phyloP scores from a whole-genome alignment of 2,888 invertebrate genomes.

The Alloplasta piceator region DNA sequence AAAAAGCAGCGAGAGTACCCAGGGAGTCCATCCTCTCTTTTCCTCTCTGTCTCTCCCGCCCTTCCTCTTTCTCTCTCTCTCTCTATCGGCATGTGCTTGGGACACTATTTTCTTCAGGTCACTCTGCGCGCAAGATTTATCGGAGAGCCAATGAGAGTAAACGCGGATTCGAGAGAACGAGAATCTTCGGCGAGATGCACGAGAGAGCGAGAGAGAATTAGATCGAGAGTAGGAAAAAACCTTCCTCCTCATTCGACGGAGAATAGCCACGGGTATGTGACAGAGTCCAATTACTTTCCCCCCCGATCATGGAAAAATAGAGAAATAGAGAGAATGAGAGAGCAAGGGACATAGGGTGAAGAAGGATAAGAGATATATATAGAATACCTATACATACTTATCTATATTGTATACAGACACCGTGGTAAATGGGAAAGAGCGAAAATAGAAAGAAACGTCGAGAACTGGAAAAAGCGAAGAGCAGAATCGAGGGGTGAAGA shows the following conservation, averaged over 20 bases:
- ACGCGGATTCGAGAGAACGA: conserved; percentile 47
- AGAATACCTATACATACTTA: conserved; percentile 41
- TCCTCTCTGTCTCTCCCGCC: conserved; percentile 9
- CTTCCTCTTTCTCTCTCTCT: not conserved
- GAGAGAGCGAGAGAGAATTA: conserved; percentile 15
- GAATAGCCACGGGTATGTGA: conserved; percentile 77
- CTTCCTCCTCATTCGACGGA: conserved; percentile 63
- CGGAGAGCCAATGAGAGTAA: conserved; percentile 73
- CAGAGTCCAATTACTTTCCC: conserved; percentile 79
- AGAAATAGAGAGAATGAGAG: not conserved
- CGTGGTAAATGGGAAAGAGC: conserved; percentile 35
- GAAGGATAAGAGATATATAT: not conserved
- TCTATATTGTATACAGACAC: conserved; percentile 42
- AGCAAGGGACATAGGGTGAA: not conserved
- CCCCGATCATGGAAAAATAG: conserved; percentile 57
- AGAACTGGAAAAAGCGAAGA: not conserved
- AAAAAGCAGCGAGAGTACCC: conserved; percentile 14
- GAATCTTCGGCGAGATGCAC: conserved; percentile 32
- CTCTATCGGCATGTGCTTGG: conserved; percentile 44
- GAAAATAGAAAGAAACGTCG: conserved; percentile 35
- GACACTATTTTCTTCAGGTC: conserved; percentile 64
- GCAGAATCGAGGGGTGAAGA: conserved; percentile 2
- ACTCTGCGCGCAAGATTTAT: conserved; percentile 75
- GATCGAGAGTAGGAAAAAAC: conserved; percentile 68
- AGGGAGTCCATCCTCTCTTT: conserved; percentile 7